phyloP scores from a whole-genome alignment of 1,140 invertebrate species.

The Pissodes strobi region DNA sequence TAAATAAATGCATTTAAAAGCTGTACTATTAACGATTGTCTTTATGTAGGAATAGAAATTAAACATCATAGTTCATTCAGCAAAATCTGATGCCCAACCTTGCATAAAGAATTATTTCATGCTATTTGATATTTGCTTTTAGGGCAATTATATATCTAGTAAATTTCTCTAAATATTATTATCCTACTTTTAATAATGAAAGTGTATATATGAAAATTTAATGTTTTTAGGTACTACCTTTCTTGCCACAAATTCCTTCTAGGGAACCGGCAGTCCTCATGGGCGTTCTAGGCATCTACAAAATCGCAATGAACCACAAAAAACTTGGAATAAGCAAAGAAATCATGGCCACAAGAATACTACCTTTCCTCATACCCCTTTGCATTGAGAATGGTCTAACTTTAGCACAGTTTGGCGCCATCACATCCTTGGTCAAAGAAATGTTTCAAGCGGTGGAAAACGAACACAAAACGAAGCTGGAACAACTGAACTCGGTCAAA shows the following conservation, averaged over 20 bases:
- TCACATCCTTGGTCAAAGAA: conserved; percentile 85
- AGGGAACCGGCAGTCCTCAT: conserved; percentile 94
- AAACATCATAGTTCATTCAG: no score
- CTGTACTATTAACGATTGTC: no score
- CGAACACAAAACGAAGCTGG: conserved; percentile 87
- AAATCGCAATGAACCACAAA: conserved; percentile 85
- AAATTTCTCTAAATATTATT: no score
- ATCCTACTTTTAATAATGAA: no score
- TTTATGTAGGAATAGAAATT: no score
- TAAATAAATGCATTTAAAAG: no score
- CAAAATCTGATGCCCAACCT: no score
- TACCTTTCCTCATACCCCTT: conserved; percentile 94
- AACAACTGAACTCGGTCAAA: conserved; percentile 89
- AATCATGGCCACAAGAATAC: conserved; percentile 86
- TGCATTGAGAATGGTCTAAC: conserved; percentile 93
- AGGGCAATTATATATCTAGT: no score
- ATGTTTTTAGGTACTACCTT: no score
- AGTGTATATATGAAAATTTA: no score
- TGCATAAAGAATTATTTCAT: no score
- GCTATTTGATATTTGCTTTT: no score
- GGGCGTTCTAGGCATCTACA: conserved; percentile 95
- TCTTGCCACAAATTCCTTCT: conserved; percentile 89
- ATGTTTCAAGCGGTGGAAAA: conserved; percentile 86
- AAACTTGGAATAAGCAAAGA: conserved; percentile 95
- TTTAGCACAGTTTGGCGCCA: conserved; percentile 86